phyloP scores from a whole-genome alignment of 2,797 vertebrate genomes.

The Sphenopsis melanotis region DNA sequence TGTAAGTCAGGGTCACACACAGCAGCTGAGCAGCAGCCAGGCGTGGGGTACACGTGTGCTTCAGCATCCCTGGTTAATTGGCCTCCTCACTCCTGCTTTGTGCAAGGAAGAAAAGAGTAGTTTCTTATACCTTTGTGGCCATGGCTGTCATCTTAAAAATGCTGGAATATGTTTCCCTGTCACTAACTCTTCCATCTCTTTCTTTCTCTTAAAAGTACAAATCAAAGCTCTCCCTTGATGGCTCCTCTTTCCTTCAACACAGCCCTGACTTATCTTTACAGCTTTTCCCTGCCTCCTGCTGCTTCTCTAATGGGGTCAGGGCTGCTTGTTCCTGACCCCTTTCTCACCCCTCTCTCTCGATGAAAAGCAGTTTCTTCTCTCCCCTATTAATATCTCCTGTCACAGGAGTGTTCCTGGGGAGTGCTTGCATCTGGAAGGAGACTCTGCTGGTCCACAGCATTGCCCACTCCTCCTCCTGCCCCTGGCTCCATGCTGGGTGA shows the following conservation, averaged over 20 bases:
- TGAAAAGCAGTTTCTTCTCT: constrained; percentile 11
- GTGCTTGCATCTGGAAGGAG: neutral
- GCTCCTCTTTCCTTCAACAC: neutral
- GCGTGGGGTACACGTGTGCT: neutral
- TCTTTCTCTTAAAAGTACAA: neutral
- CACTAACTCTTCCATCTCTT: neutral
- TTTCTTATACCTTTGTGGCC: neutral
- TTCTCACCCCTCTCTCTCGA: constrained; percentile 1
- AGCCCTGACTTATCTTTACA: neutral
- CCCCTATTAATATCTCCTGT: constrained; percentile 24
- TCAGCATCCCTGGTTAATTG: neutral
- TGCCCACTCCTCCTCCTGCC: neutral
- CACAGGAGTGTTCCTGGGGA: neutral
- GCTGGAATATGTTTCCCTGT: neutral
- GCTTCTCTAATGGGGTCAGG: constrained; percentile 39
- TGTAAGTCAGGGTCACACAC: neutral
- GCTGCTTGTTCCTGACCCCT: constrained; percentile 4
- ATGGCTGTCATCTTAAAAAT: neutral
- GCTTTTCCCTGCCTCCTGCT: neutral
- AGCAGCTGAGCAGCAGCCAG: neutral
- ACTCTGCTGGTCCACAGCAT: neutral
- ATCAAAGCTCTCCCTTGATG: constrained; percentile 20
- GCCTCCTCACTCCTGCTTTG: neutral
- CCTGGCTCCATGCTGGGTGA: neutral
- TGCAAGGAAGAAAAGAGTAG: neutral